Percentiles rank a stretch among this genome's conserved stretches.
These are phyloP conservation scores for Hystrix brachyura DNA, from an alignment of 2,113 vertebrate genomes.

Conservation along the genomic window DNA sequence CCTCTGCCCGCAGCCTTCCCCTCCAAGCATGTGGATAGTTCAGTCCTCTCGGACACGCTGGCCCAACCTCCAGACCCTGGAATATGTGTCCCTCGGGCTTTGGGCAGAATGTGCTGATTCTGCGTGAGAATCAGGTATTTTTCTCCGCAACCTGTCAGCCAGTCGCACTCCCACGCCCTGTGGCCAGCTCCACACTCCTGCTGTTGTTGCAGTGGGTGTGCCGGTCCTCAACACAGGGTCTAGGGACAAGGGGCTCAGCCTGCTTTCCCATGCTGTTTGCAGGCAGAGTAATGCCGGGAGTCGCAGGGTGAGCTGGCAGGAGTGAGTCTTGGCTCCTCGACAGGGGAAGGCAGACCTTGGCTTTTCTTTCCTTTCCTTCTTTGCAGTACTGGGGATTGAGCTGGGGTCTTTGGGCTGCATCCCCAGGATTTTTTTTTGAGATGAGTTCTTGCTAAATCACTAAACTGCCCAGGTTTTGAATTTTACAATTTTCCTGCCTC, in stretches of 20 bases:
- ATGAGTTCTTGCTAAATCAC: background rate
- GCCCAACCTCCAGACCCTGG: background rate
- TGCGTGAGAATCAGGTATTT: accelerated
- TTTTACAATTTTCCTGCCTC: background rate
- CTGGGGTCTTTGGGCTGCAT: background rate
- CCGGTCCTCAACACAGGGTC: accelerated
- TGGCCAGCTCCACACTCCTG: background rate
- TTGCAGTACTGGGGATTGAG: background rate
- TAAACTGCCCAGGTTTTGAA: background rate
- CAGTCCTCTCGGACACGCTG: background rate
- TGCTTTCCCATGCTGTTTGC: accelerated
- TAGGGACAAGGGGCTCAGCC: accelerated
- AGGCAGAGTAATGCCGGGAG: accelerated
- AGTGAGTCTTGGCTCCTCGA: accelerated
- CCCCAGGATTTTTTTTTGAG: background rate
- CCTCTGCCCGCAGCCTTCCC: no score
- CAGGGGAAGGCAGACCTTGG: accelerated
- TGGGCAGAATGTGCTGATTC: background rate
- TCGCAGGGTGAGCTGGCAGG: no score
- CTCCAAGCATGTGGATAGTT: background rate
- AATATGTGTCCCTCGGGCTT: background rate
- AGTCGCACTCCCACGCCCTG: background rate
- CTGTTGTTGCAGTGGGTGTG: accelerated
- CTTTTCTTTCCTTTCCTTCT: background rate
- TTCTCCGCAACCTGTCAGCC: background rate